Base-by-base conservation (phyloP, 1,140 invertebrate genomes). In the Diuraphis noxia region DNA sequence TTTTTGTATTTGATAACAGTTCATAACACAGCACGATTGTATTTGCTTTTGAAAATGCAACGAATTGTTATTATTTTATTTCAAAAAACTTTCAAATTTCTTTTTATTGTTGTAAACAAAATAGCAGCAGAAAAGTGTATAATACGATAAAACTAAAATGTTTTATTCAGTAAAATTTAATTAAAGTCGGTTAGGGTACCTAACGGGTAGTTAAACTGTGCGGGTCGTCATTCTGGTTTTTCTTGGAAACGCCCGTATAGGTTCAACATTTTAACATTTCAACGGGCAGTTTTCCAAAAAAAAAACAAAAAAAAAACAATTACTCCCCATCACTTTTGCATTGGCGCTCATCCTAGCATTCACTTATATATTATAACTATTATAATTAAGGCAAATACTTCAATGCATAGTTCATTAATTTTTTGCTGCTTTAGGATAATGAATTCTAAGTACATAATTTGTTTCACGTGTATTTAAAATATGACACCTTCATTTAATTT, bases 91-190 rank as follows among this genome's bases (percentile, higher is more conserved):
- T 72, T 63, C 34, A 30, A 34, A 72, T 72, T 72, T n/a, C 13
- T 13, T 72, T 63, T 63, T 72, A 72, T 72, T n/a, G 30, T 72
- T 72, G n/a, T n/a, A 4, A 5, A 13, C n/a, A 72, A 72, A 72
- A 72, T n/a, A 17, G 10, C 3, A 17, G 5, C 13, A 17, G 13
- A 72, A 72, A 72, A 72, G 56, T 72, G 13, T 72, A n/a, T 72
- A 23, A 6, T 13, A 5, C 13, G 13, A 72, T n/a, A 72, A 72
- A 72, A 72, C 19, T 72, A 72, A 72, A 72, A 72, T 72, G 56
- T 72, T 72, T 72, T 72, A 72, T 72, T 72, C n/a, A 72, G 30
- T 72, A n/a, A 72, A 72, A 34, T 72, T 72, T 72, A 72, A 72
- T 72, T 72, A n/a, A 72, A 72, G 56, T 72, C 6, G 30, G 13